Evolutionary conservation across 1,140 invertebrate genomes (phyloP), one percentile per base, ranked within the genome.

Genomic region (Rhopalosiphum maidis): DNA sequence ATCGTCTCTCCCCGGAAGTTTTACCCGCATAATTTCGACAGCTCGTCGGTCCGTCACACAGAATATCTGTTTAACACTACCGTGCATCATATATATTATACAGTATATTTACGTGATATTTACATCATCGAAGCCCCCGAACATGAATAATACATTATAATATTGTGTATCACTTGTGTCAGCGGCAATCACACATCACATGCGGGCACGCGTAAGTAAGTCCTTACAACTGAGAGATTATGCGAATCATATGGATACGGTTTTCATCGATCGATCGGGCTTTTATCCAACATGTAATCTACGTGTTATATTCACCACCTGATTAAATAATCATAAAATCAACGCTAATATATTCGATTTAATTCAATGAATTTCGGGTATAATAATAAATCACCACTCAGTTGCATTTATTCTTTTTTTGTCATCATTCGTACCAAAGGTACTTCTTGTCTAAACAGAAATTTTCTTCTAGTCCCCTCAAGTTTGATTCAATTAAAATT

Each of bases 21-120:
- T 83, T 83, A 8, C 37, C 82, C 35, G 37, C 35, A 83, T 83
- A 83, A 83, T 83, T 83, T 83, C 82, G 82, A 41, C 82, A 83
- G 82, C 22, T 83, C 82, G 6, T 11, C 35, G 11, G 60, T 21
- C 60, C 60, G 15, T 77, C 60, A 77, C 60, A n/a, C 30, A 22
- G 30, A 18, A 15, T 77, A 77, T 77, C n/a, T 77, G 60, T 77
- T n/a, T 77, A 77, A 15, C 60, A n/a, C 60, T 18, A n/a, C 5
- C 60, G 8, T 15, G 2, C 25, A 30, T 60, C 11, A 60, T 30
- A 30, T 25, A 60, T 68, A 68, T 6, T 77, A 35, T 77, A n/a
- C 15, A 15, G 15, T 18, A 77, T 77, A 77, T 77, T 21, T 30
- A 11, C 30, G 30, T 0, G 60, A 77, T n/a, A 35, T 77, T 77